Evolutionary conservation across 2,797 vertebrate species (phyloP).

Genomic region (Graptemys geographica): DNA sequence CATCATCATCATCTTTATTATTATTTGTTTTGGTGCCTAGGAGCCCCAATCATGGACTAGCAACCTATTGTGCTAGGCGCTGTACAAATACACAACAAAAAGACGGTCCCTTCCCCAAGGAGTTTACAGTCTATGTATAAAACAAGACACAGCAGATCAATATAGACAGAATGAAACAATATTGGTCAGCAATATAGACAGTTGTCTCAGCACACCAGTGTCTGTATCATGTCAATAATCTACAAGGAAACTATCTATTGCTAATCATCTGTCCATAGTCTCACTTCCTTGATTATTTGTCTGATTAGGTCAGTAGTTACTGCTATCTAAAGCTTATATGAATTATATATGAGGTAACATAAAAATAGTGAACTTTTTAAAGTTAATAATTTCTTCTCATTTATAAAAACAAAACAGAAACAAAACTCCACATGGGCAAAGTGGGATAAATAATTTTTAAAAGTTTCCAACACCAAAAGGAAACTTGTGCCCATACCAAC

Average conservation of each 20-base stretch:
- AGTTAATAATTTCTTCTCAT: background rate
- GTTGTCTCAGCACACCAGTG: background rate
- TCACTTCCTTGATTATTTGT: background rate
- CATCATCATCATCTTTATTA: too few species aligned
- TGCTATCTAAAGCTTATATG: background rate
- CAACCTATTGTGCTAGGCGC: background rate
- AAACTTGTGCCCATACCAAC: background rate
- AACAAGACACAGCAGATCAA: conserved; percentile 25
- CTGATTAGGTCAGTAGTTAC: accelerated
- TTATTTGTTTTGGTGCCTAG: conserved; percentile 12
- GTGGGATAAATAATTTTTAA: background rate
- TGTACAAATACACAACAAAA: conserved; percentile 36
- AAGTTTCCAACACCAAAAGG: background rate
- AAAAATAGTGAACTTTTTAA: background rate
- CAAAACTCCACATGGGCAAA: background rate
- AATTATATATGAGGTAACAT: background rate
- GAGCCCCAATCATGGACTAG: background rate
- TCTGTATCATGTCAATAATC: background rate
- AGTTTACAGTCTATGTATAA: conserved; percentile 5
- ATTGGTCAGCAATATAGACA: background rate
- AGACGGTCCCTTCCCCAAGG: background rate
- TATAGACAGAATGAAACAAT: background rate
- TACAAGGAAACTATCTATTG: background rate
- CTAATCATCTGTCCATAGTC: background rate
- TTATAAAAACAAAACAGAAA: background rate